phyloP scores from a whole-genome alignment of 35 echinoderm and acorn worm genomes.

The Apostichopus parvimensis region DNA sequence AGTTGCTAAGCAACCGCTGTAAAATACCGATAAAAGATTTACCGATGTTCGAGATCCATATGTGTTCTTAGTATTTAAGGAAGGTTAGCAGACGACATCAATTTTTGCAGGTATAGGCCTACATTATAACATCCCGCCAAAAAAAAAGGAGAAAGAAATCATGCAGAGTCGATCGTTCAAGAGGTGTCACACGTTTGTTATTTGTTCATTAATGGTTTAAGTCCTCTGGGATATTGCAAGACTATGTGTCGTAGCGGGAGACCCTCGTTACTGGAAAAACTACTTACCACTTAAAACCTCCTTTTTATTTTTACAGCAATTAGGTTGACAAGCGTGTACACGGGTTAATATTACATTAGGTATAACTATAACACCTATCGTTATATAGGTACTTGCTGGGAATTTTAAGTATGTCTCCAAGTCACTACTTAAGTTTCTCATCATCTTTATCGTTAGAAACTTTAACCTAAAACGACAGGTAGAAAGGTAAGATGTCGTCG shows the following conservation, averaged over 20 bases:
- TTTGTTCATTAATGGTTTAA: conserved; percentile 51
- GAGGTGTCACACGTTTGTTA: conserved; percentile 37
- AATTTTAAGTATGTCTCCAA: conserved; percentile 44
- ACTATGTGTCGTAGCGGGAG: conserved; percentile 16
- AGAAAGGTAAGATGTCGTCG: neutral
- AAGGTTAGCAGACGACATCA: neutral
- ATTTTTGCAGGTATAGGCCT: neutral
- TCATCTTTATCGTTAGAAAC: conserved; percentile 28
- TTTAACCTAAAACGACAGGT: conserved; percentile 45
- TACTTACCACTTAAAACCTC: conserved; percentile 41
- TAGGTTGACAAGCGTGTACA: conserved; percentile 46
- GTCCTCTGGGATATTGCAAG: conserved; percentile 18
- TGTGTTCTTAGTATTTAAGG: neutral
- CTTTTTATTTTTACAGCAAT: conserved; percentile 47
- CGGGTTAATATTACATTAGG: conserved; percentile 34
- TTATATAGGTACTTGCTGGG: neutral
- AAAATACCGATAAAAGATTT: neutral
- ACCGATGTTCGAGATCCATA: neutral
- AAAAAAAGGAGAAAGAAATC: neutral
- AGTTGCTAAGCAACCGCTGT: neutral
- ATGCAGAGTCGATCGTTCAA: conserved; percentile 4
- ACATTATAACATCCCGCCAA: neutral
- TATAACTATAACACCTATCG: conserved; percentile 23
- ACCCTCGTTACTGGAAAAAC: conserved; percentile 14
- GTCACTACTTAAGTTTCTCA: conserved; percentile 10